These are phyloP conservation scores for Aspidiotus rigidus DNA, from an alignment of 2,888 invertebrate genomes.

Conservation along the genomic window DNA sequence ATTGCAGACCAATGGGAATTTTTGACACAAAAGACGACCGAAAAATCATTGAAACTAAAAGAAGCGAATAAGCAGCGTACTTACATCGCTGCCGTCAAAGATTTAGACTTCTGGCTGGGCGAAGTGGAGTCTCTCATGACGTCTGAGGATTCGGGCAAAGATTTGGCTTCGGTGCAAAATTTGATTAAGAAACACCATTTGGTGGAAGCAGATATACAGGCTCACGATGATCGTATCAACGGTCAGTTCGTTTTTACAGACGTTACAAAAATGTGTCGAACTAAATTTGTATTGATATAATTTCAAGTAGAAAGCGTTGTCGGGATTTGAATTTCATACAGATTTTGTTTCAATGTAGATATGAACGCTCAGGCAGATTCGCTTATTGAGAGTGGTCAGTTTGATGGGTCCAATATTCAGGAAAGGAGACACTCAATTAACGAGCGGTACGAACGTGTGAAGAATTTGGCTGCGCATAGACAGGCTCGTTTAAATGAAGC, in stretches of 20 bases:
- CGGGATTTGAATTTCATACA: background rate
- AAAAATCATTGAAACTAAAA: conserved; percentile 94
- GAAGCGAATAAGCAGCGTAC: conserved; percentile 98
- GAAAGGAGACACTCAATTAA: conserved; percentile 93
- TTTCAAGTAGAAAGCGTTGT: no score
- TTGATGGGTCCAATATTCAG: conserved; percentile 91
- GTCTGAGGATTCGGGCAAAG: conserved; percentile 95
- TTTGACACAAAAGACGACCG: conserved; percentile 93
- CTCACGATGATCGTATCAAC: conserved; percentile 88
- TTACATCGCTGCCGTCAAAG: conserved; percentile 98
- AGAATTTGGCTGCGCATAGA: conserved; percentile 82
- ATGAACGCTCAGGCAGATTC: conserved; percentile 96
- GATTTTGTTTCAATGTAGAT: conserved; percentile 46
- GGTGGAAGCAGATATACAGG: conserved; percentile 94
- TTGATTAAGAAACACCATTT: conserved; percentile 97
- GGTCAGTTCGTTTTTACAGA: conserved; percentile 44
- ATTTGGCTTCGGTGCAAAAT: conserved; percentile 95
- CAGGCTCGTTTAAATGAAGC: conserved; percentile 90
- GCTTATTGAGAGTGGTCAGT: conserved; percentile 90
- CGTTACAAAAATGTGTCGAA: background rate
- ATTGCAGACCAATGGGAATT: conserved; percentile 98
- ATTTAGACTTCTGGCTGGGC: conserved; percentile 99
- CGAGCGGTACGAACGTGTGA: conserved; percentile 88
- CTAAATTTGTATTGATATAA: background rate
- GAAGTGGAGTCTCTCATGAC: conserved; percentile 93